Percentiles rank a stretch among this genome's conserved stretches.
Conservation (phyloP, 2,113 vertebrate species). For the Chrysemys picta region DNA sequence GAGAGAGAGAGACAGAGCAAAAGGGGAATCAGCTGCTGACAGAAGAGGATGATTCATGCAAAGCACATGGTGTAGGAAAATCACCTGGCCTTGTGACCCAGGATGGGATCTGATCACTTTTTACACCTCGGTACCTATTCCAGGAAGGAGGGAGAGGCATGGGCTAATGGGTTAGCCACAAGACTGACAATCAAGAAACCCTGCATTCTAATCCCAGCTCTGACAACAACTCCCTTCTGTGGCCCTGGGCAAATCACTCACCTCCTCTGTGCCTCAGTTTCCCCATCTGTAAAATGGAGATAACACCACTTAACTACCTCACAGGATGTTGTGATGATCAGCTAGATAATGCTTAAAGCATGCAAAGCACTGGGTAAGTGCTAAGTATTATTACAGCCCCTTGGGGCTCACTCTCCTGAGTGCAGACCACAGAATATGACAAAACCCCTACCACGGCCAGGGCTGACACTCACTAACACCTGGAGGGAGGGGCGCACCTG, state of each 20-base stretch:
- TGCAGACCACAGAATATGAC: neutral
- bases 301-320: neutral
- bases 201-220: neutral
- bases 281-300: conserved; percentile 9
- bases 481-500: neutral
- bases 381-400: neutral
- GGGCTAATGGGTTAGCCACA: neutral
- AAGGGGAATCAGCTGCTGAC: conserved; percentile 16
- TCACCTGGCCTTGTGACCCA: conserved; percentile 36
- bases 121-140: neutral
- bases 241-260: neutral
- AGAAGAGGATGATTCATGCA: conserved; percentile 16
- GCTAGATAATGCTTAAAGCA: neutral
- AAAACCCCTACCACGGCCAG: neutral
- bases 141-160: conserved; percentile 19
- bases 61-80: neutral
- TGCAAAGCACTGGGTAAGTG: neutral
- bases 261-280: conserved; percentile 19
- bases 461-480: neutral
- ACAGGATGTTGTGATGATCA: neutral
- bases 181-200: neutral
- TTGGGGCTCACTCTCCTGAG: neutral
- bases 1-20: conserved; percentile 10
- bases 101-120: neutral
- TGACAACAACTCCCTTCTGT: neutral